phyloP scores from a whole-genome alignment of 2,113 vertebrate genomes.

The Calonectris borealis region DNA sequence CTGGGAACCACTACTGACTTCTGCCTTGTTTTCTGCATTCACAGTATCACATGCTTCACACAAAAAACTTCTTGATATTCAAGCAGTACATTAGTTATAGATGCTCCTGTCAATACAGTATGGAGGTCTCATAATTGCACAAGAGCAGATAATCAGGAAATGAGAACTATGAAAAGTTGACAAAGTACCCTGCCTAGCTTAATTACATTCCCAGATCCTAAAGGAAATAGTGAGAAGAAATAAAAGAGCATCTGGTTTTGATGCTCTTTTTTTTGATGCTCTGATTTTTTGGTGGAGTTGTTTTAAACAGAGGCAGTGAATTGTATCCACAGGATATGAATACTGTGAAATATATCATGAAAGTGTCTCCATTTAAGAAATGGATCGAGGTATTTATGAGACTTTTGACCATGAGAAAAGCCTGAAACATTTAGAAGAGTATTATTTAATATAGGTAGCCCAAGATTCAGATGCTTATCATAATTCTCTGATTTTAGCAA shows the following conservation, averaged over 20 bases:
- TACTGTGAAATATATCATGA: neutral
- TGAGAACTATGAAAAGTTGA: constrained; percentile 36
- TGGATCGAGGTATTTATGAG: neutral
- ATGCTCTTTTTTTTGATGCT: neutral
- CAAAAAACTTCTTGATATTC: neutral
- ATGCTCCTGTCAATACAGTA: neutral
- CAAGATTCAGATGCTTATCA: neutral
- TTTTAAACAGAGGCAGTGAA: neutral
- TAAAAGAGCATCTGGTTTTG: neutral
- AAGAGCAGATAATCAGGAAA: constrained; percentile 43
- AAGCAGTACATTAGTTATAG: neutral
- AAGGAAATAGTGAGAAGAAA: neutral
- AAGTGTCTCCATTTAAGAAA: neutral
- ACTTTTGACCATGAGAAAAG: neutral
- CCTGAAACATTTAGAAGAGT: constrained; percentile 17
- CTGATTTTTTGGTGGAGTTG: neutral
- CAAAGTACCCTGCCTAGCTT: neutral
- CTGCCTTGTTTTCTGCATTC: neutral
- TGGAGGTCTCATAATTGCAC: constrained; percentile 28
- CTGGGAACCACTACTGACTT: neutral
- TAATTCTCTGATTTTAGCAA: constrained; percentile 40
- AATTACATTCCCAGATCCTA: constrained; percentile 12
- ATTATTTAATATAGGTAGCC: neutral
- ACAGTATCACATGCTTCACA: neutral
- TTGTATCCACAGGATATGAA: neutral